Evolutionary conservation across 2,888 invertebrate species (phyloP), one percentile per base, ranked within the genome.

Genomic region (Xanthia icteritia): DNA sequence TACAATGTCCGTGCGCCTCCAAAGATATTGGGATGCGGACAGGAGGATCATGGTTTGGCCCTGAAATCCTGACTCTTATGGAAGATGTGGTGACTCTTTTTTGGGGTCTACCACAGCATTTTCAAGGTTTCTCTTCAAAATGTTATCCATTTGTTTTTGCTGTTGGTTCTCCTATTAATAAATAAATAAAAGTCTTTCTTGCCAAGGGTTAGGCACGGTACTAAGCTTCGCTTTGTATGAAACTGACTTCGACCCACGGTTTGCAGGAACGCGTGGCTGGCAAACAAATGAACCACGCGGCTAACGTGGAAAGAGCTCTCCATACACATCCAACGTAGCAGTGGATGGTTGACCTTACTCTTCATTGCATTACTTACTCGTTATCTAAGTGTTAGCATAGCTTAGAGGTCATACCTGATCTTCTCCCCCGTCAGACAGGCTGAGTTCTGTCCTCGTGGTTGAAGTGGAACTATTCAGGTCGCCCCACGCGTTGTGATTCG

Each of bases 371-470:
- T 13, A 61, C 23, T 63, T 3, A 17, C 11, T 42, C 65, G 5
- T 42, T 65, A 20, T 27, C 20, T 11, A 45, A 27, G 15, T 31
- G 23, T 51, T 9, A 23, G 5, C 23, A 48, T 66, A 13, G 20
- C 13, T 66, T 17, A 51, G 48, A 67, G 17, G 5, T n/a, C 11
- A 56, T 73, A 95, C 96, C 92, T 93, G 94, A 8, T 96, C 95
- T 17, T 95, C 94, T 2, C 90, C 90, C 20, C 90, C 91, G 83
- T 96, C 96, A 0, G 95, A 95, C 0, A 92, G 73, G 76, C 96
- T 96, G 0, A 96, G 93, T 63, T 96, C 96, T 0, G 96, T 96
- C 39, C 94, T 91, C 8, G 96, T 96, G 15, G 96, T 96, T 4
- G 96, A 96, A 0, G 94, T 95, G 48, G 96, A 96, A 63, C 94